Evolutionary conservation across 1,140 invertebrate species (phyloP), one percentile per base, ranked within the genome.

Genomic region (Acromyrmex heyeri): DNA sequence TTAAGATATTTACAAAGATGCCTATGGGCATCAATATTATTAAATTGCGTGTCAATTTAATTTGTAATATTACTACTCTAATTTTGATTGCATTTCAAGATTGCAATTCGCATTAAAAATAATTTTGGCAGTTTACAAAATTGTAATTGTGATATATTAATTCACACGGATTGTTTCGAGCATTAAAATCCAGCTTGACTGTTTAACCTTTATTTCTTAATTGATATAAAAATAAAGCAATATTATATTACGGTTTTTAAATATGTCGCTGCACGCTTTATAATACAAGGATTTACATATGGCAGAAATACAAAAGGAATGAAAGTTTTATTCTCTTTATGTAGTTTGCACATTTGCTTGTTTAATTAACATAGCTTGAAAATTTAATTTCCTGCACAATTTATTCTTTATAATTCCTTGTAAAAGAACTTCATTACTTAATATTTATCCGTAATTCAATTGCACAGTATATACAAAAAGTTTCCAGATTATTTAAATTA

Each of bases 401-500:
- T 67, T 78, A 50, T 53, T 65, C 3, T 50, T 78, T 64, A 61
- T 24, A 21, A 21, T 24, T 76, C 14, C 61, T 18, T 48, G 7
- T 38, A 78, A 30, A 78, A 78, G 0, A n/a, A 65, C n/a, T 65
- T 78, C 44, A 30, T 27, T 62, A 62, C 8, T 76, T 44, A 44
- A 77, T 30, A 34, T 24, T 57, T 24, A 34, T 59, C 16, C 18
- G 30, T 21, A 38, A 57, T 75, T 55, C 50, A n/a, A 10, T 7
- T 70, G 7, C 38, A 21, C 34, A 44, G 4, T 67, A 38, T 38
- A 38, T n/a, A 65, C 8, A n/a, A 67, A 18, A 67, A 67, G 10
- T 38, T 67, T 3, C 2, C 7, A 30, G 8, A 18, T 21, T 34
- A 57, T 14, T 73, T 34, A 5, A 57, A 57, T 55, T 55, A 57